These are phyloP conservation scores for Drosophila acutilabella DNA, from an alignment of 2,888 invertebrate species.

Conservation along the genomic window DNA sequence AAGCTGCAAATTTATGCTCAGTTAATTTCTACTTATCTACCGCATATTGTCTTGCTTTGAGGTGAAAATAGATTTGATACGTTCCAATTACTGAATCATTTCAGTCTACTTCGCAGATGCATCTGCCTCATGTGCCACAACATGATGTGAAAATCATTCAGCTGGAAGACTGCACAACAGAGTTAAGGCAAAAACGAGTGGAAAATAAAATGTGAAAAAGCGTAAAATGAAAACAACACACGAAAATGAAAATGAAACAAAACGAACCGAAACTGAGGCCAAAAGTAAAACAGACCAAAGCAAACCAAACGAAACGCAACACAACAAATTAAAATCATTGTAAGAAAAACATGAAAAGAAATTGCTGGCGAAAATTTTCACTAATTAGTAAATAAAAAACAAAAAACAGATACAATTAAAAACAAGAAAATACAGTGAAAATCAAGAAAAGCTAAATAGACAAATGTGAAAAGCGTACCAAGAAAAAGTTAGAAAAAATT, in stretches of 20 bases:
- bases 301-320: slow-evolving; percentile 39
- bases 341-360: slow-evolving; percentile 54
- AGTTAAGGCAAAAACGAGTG: slow-evolving; percentile 24
- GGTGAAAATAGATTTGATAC: slow-evolving; percentile 67
- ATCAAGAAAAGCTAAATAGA: slow-evolving; percentile 6
- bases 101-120: slow-evolving; percentile 58
- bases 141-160: slow-evolving; percentile 75
- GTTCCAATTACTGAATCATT: slow-evolving; percentile 80
- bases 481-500: background rate
- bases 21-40: background rate
- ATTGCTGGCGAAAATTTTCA: slow-evolving; percentile 53
- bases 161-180: slow-evolving; percentile 80
- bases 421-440: slow-evolving; percentile 10
- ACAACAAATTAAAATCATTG: slow-evolving; percentile 45
- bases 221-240: slow-evolving; percentile 9
- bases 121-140: slow-evolving; percentile 22
- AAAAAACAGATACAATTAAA: slow-evolving; percentile 4
- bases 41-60: slow-evolving; percentile 14
- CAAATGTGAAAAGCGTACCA: slow-evolving; percentile 1
- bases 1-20: background rate
- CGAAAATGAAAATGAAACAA: slow-evolving; percentile 26
- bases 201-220: slow-evolving; percentile 3
- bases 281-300: slow-evolving; percentile 37
- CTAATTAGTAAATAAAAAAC: slow-evolving; percentile 54
- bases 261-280: slow-evolving; percentile 40